A percentile compares a stretch with the other conserved stretches of the same genome.
These are phyloP conservation scores for Anguilla japonica DNA, from an alignment of 2,113 vertebrate species.

Conservation along the genomic window DNA sequence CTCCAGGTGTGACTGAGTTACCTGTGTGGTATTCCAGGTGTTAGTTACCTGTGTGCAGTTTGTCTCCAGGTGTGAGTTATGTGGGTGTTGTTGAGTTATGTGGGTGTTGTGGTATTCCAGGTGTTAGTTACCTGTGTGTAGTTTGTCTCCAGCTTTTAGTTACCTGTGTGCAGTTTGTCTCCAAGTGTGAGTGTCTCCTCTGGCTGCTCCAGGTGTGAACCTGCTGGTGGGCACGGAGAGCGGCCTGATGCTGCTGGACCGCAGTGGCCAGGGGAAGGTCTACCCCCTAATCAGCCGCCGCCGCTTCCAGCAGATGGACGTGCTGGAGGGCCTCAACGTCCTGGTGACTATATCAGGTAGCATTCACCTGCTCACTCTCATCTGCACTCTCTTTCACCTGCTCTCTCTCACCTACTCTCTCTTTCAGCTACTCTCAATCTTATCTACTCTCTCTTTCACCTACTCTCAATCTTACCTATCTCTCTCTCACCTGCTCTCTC, in stretches of 20 bases:
- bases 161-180: slow-evolving; percentile 9
- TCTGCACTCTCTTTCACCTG: not conserved
- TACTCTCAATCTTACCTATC: not conserved
- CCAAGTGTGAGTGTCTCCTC: slow-evolving; percentile 76
- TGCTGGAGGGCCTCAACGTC: slow-evolving; percentile 95
- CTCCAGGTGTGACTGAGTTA: not conserved
- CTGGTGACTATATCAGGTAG: slow-evolving; percentile 98
- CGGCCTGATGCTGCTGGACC: slow-evolving; percentile 95
- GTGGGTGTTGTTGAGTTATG: too few species aligned
- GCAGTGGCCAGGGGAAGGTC: slow-evolving; percentile 96
- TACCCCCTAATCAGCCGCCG: slow-evolving; percentile 94
- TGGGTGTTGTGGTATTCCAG: too few species aligned
- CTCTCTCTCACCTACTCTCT: not conserved
- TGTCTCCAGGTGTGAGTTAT: too few species aligned
- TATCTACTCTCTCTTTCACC: not conserved
- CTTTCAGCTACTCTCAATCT: too few species aligned
- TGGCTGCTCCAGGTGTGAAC: slow-evolving; percentile 81
- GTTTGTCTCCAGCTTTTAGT: not conserved
- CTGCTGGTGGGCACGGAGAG: slow-evolving; percentile 96
- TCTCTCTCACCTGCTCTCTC: not conserved
- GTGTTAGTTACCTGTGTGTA: not conserved
- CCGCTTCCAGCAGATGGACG: slow-evolving; percentile 98
- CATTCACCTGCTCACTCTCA: not conserved
- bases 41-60: too few species aligned
- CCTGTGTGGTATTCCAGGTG: too few species aligned